Evolutionary conservation across 2,797 vertebrate genomes (phyloP).

Genomic region (Enteromius anoplus): DNA sequence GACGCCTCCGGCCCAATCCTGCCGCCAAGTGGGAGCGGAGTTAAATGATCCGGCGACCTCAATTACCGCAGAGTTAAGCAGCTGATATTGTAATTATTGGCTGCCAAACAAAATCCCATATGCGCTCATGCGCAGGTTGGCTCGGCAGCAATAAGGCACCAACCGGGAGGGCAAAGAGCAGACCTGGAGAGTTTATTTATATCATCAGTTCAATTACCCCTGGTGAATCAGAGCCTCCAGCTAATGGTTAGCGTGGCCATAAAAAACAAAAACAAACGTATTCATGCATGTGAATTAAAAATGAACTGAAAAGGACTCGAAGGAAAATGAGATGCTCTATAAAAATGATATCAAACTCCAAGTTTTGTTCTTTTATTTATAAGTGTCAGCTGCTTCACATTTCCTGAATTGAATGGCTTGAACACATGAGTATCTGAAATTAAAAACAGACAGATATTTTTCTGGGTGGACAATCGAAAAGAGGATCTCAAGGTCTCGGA

Average conservation of each 20-base stretch:
- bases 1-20: constrained; percentile 13
- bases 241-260: constrained; percentile 21
- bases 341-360: constrained; percentile 68
- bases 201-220: constrained; percentile 50
- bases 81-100: constrained; percentile 58
- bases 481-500: constrained; percentile 50
- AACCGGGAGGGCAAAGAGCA: constrained; percentile 43
- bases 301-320: constrained; percentile 39
- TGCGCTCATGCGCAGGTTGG: constrained; percentile 39
- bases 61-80: constrained; percentile 54
- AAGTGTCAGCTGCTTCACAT: constrained; percentile 72
- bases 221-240: constrained; percentile 52
- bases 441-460: constrained; percentile 75
- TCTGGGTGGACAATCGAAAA: constrained; percentile 56
- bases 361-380: constrained; percentile 75
- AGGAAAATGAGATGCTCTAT: constrained; percentile 58
- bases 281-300: constrained; percentile 61
- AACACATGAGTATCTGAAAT: constrained; percentile 69
- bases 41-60: constrained; percentile 57
- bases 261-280: constrained; percentile 49
- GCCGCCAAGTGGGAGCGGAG: constrained; percentile 37
- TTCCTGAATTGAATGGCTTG: constrained; percentile 63
- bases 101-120: constrained; percentile 51
- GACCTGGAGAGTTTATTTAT: constrained; percentile 57
- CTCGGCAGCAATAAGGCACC: constrained; percentile 39